phyloP scores from a whole-genome alignment of 2,113 vertebrate genomes.

The Astatoreochromis straeleni region DNA sequence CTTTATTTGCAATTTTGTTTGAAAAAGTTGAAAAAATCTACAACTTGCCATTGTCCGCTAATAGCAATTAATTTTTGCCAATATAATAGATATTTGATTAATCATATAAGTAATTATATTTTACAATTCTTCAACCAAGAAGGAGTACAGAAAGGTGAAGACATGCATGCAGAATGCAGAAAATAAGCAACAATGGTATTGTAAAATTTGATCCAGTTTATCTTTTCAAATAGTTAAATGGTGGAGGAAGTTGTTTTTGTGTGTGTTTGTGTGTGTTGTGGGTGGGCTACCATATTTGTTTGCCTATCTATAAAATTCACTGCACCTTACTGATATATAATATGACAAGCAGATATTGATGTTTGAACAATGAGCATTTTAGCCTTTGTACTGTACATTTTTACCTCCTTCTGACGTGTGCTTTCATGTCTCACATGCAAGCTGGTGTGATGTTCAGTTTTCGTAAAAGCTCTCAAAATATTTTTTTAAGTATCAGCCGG shows the following conservation, averaged over 20 bases:
- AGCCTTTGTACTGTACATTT: background rate
- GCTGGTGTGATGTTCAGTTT: background rate
- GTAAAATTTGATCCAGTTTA: background rate
- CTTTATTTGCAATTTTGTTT: background rate
- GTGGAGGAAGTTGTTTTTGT: background rate
- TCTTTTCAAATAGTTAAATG: background rate
- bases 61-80: background rate
- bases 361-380: slow-evolving; percentile 5
- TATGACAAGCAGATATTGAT: background rate
- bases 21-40: background rate
- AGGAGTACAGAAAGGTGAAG: background rate
- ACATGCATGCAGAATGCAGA: background rate
- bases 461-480: background rate
- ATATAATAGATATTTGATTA: background rate
- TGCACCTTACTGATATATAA: background rate
- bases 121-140: background rate
- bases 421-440: slow-evolving; percentile 1
- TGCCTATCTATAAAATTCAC: background rate
- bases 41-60: background rate
- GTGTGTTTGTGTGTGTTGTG: background rate
- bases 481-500: background rate
- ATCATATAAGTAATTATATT: background rate
- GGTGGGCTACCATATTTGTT: background rate
- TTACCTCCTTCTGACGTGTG: background rate
- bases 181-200: background rate